Conservation (phyloP, 2,113 vertebrate genomes). For the Chloropsis hardwickii region DNA sequence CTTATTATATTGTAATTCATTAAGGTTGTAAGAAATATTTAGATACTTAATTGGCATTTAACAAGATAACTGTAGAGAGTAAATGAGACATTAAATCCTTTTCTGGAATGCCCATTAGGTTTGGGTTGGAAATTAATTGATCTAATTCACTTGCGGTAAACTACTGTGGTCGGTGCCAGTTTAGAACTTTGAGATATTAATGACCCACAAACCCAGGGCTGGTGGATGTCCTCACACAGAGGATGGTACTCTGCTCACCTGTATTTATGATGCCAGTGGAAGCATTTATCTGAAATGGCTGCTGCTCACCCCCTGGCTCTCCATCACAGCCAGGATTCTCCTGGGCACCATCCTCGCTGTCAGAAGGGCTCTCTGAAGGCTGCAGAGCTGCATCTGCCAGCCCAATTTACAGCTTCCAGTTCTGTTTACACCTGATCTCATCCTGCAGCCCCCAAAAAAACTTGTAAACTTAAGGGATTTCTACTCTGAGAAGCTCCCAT, state of each 20-base stretch:
- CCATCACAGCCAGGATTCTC: neutral
- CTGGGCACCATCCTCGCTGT: fast-evolving
- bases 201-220: neutral
- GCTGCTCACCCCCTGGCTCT: neutral
- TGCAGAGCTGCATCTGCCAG: neutral
- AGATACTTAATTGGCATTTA: conserved; percentile 84
- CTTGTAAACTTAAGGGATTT: neutral
- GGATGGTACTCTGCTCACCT: neutral
- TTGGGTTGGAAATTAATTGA: conserved; percentile 80
- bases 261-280: neutral
- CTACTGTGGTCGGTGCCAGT: conserved; percentile 52
- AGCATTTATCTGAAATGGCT: neutral
- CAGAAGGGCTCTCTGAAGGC: neutral
- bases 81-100: conserved; percentile 84
- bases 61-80: conserved; percentile 77
- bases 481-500: neutral
- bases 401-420: neutral
- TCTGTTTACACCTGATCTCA: neutral
- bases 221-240: neutral
- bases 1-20: conserved; percentile 78
- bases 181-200: conserved; percentile 48
- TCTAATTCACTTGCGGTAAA: conserved; percentile 76
- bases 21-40: conserved; percentile 80
- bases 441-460: neutral
- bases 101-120: conserved; percentile 79